Evolutionary conservation across 2,888 invertebrate genomes (phyloP), one percentile per base, ranked within the genome.

Genomic region (Apomyelois bistriatella): DNA sequence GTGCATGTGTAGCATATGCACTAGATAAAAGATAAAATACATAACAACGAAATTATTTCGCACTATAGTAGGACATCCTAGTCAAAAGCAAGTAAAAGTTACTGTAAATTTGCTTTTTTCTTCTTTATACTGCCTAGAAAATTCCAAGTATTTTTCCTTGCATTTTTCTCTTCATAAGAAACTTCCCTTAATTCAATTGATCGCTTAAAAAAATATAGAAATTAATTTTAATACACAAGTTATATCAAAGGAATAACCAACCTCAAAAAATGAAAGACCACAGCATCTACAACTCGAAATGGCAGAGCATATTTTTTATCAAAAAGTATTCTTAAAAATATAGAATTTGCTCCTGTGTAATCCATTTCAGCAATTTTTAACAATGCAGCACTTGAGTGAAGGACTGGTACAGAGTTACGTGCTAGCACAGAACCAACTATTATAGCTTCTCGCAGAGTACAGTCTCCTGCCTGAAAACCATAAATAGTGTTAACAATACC

Each of bases 281-380:
- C 94, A 10, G 96, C 97, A 90, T 99, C 99, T 4, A 99, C 93
- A 1, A 98, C 99, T 68, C 97, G 92, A 80, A 96, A 99, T 0
- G 99, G 99, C 53, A 99, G 90, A 0, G 99, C 98, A 90, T 99
- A 99, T 77, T 99, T 98, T 84, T 99, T 99, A 76, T 99, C 98
- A 59, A 99, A 93, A 56, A 99, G 94, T 75, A 97, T 95, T 57
- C 98, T 91, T 53, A 99, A 91, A 75, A 99, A 98, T 70, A 99
- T 97, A 32, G 98, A 98, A 82, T 96, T 98, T 0, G 99, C 97
- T 1, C 99, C 99, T 17, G 95, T 96, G 74, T 98, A 99, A 67
- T 96, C 97, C 98, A 99, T 98, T 90, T 98, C 98, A 40, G 98
- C 98, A 54, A 99, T 96, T 90, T 98, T 97, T 28, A 98, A 85